Conservation (phyloP, 2,797 vertebrate genomes). For the Rousettus madagascariensis region DNA sequence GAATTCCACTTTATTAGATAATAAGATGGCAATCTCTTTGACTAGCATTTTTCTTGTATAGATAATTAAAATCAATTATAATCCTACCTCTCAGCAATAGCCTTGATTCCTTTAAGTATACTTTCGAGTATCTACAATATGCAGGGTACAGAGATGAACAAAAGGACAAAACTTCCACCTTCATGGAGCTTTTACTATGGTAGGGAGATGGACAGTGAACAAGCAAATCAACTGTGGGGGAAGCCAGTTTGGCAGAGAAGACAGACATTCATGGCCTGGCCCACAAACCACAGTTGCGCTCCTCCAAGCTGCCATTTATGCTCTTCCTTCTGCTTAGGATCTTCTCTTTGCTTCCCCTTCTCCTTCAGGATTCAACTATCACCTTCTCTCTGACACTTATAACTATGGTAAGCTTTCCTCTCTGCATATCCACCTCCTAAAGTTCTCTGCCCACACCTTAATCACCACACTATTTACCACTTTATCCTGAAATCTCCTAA, state of each 20-base stretch:
- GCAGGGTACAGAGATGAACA: neutral
- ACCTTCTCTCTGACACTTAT: neutral
- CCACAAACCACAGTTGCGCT: neutral
- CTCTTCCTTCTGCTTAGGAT: neutral
- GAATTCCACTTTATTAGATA: neutral
- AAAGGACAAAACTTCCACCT: neutral
- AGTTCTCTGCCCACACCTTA: neutral
- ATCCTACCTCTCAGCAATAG: neutral
- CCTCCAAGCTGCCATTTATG: neutral
- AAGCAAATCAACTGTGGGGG: neutral
- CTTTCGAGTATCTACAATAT: neutral
- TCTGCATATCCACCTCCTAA: neutral
- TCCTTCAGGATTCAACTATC: neutral
- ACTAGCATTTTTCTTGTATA: slow-evolving; percentile 23
- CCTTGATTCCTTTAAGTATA: neutral
- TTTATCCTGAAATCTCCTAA: neutral
- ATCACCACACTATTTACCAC: neutral
- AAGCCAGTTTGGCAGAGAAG: neutral
- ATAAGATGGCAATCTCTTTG: neutral
- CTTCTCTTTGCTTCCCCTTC: neutral
- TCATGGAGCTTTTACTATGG: neutral
- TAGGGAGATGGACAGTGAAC: neutral
- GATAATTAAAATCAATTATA: neutral
- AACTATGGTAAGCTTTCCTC: neutral
- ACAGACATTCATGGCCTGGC: neutral